A percentile compares a stretch with the other conserved stretches of the same genome.
Evolutionary conservation across 2,113 vertebrate genomes (phyloP).

Genomic region (Carettochelys insculpta): DNA sequence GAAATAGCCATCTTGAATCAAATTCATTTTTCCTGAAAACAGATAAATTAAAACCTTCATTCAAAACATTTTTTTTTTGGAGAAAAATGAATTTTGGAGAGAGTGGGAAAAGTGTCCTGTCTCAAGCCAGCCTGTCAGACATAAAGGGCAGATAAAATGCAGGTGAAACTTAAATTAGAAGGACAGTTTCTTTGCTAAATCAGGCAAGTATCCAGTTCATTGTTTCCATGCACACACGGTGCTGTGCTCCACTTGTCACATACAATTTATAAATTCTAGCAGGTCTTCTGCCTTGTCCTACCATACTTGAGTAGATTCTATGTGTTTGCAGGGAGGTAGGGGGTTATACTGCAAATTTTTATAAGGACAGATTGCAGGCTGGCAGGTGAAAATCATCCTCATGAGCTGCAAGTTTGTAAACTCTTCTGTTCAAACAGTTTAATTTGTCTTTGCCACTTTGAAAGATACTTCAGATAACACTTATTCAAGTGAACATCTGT

Average conservation of each 20-base stretch:
- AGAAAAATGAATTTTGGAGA: conserved; percentile 7
- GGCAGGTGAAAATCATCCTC: background rate
- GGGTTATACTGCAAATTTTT: background rate
- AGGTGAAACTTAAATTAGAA: conserved; percentile 20
- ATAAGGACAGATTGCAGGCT: conserved; percentile 44
- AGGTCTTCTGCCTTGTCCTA: background rate
- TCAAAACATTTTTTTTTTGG: conserved; percentile 31
- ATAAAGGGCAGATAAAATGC: background rate
- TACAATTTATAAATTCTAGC: conserved; percentile 40
- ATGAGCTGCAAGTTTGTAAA: conserved; percentile 10
- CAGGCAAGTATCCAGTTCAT: conserved; percentile 38
- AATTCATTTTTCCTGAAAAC: background rate
- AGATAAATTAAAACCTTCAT: conserved; percentile 2
- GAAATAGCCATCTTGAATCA: conserved; percentile 13
- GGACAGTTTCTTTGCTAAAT: conserved; percentile 33
- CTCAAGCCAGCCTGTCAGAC: conserved; percentile 4
- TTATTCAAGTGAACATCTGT: background rate
- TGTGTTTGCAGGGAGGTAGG: no score
- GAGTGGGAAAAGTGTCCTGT: background rate
- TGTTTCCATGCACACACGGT: background rate
- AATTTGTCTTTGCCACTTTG: background rate
- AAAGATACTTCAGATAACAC: background rate
- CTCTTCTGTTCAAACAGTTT: background rate
- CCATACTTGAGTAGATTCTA: background rate
- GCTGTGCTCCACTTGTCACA: conserved; percentile 55